Evolutionary conservation across 2,888 invertebrate species (phyloP).

Genomic region (Gymnocheta viridis): DNA sequence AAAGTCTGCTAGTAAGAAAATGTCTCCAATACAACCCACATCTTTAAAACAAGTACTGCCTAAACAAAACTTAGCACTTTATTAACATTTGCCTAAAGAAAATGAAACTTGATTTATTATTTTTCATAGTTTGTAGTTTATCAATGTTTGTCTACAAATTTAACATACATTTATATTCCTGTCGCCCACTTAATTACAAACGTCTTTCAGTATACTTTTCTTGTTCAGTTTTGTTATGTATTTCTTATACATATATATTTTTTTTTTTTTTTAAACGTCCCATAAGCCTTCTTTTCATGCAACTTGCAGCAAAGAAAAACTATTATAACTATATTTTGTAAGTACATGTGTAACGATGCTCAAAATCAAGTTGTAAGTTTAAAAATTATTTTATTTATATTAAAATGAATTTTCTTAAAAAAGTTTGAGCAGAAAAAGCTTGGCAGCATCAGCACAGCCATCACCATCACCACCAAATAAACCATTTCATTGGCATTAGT

Average conservation of each 20-base stretch:
- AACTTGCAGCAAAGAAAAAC: conserved; percentile 40
- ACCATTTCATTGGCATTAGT: conserved; percentile 40
- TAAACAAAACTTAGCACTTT: background rate
- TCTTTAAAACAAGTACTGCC: background rate
- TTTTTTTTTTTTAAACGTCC: background rate
- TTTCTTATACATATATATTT: background rate
- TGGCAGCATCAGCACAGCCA: conserved; percentile 15
- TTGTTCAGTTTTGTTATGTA: conserved; percentile 45
- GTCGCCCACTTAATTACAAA: conserved; percentile 69
- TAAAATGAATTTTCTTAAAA: conserved; percentile 38
- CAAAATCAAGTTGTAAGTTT: conserved; percentile 17
- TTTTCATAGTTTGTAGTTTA: conserved; percentile 49
- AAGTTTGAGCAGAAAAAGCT: conserved; percentile 38
- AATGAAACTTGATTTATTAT: conserved; percentile 39
- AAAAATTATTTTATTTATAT: background rate
- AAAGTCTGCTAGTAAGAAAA: background rate
- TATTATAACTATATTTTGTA: conserved; percentile 60
- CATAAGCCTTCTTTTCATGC: background rate
- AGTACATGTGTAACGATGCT: conserved; percentile 45
- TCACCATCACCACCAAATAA: conserved; percentile 44
- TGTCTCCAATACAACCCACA: background rate
- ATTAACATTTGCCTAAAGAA: conserved; percentile 2
- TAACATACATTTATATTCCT: conserved; percentile 65
- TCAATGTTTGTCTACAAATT: conserved; percentile 58
- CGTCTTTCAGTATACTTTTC: conserved; percentile 41